Evolutionary conservation across 2,888 invertebrate species (phyloP).

Genomic region (Agrotis clavis): DNA sequence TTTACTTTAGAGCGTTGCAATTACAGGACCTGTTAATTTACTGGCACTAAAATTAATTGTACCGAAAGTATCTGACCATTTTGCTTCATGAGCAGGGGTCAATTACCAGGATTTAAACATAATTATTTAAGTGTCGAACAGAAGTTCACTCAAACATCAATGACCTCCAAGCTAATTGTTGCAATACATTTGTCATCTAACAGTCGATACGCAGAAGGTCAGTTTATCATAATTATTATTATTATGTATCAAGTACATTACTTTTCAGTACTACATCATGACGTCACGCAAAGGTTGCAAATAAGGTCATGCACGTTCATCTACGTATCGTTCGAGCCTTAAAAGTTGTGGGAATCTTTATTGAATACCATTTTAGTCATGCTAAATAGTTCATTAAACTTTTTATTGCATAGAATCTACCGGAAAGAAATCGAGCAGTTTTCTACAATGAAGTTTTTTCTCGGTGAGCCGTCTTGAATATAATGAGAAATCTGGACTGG

Average conservation of each 20-base stretch:
- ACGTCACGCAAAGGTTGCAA: constrained; percentile 49
- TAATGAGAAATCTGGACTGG: constrained; percentile 47
- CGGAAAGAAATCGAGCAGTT: constrained; percentile 41
- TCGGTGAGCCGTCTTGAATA: constrained; percentile 24
- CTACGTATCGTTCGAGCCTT: constrained; percentile 53
- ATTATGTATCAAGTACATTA: constrained; percentile 2
- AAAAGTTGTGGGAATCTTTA: constrained; percentile 30
- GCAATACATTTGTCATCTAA: constrained; percentile 48
- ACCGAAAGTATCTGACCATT: not conserved
- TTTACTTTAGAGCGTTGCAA: not conserved
- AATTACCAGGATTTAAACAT: constrained; percentile 28
- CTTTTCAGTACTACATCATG: constrained; percentile 50
- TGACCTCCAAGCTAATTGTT: constrained; percentile 52
- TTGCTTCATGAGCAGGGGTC: constrained; percentile 17
- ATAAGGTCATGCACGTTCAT: constrained; percentile 57
- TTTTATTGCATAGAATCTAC: constrained; percentile 17
- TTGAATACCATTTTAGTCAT: constrained; percentile 38
- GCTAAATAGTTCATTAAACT: constrained; percentile 46
- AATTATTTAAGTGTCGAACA: constrained; percentile 12
- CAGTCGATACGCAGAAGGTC: constrained; percentile 29
- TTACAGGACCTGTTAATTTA: not conserved
- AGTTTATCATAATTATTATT: constrained; percentile 27
- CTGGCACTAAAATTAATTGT: not conserved
- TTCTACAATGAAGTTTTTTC: constrained; percentile 41
- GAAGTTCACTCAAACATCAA: constrained; percentile 35